Conservation (phyloP, 2,113 vertebrate species). For the Salminus brasiliensis region DNA sequence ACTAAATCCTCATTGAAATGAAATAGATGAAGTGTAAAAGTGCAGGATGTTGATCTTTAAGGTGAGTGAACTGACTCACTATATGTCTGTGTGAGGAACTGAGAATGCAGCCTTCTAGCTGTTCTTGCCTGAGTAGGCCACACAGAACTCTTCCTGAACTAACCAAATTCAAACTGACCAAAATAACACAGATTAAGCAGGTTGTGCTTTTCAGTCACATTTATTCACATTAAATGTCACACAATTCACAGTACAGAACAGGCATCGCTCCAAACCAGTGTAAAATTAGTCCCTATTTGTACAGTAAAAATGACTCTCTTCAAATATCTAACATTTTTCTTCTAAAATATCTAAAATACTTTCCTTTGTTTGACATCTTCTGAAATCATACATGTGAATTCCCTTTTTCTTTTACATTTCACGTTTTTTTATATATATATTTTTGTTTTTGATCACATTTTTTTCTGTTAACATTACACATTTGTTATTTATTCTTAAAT, state of each 20-base stretch:
- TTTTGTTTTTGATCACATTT: too few species aligned
- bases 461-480: too few species aligned
- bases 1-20: too few species aligned
- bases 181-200: not conserved
- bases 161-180: not conserved
- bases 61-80: not conserved
- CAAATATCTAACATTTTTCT: too few species aligned
- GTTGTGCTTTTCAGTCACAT: not conserved
- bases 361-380: too few species aligned
- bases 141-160: not conserved
- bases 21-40: not conserved
- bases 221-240: not conserved
- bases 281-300: not conserved
- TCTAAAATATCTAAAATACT: too few species aligned
- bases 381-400: too few species aligned
- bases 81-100: too few species aligned
- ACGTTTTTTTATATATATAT: too few species aligned
- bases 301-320: too few species aligned
- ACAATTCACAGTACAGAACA: not conserved
- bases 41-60: not conserved
- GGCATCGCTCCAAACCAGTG: not conserved
- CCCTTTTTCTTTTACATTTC: too few species aligned
- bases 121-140: not conserved
- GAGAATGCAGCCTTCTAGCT: not conserved
- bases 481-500: too few species aligned